Base-by-base conservation (phyloP, 2,888 invertebrate species). In the Morpho achilles region DNA sequence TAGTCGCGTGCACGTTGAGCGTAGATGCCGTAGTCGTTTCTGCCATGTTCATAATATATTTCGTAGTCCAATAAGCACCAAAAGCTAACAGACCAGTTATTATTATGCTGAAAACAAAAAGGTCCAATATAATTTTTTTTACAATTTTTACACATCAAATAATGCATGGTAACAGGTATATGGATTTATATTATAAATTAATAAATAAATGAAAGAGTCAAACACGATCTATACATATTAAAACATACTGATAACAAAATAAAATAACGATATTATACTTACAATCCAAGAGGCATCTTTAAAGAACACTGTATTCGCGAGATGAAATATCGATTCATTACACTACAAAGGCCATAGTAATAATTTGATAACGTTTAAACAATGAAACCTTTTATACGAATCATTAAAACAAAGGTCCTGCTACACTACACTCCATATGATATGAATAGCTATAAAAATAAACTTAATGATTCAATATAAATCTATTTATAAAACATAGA, bases 261-360 rank as follows among this genome's bases (percentile, higher is more conserved):
- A 46, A 46, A 6, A 22, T 22, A 1, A 46, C 8, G 46, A 7
- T 43, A 9, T 3, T 43, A 8, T 66, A 81, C 82, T 82, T 68
- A 82, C 82, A 81, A 80, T 72, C 79, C 82, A 62, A 82, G 72
- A 47, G 80, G 74, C 82, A 82, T 82, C 53, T 67, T 75, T 47
- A 8, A 43, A 32, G 4, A 22, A 44, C 7, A 10, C 40, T 8
- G 16, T 16, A 45, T 39, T 7, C 23, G 42, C 9, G 32, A 39
- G 7, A 23, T 43, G 10, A 10, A 49, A 32, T n/a, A 10, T 53
- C n/a, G 23, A 44, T 54, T 45, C 44, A 50, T 46, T 40, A 45
- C 49, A 52, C 55, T 46, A 70, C 59, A 58, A 60, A 58, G 53
- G 54, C 53, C 50, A 64, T 43, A 59, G 22, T 51, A 59, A 68